Percentiles rank a stretch among this genome's conserved stretches.
Evolutionary conservation across 2,113 vertebrate species (phyloP).

Genomic region (Eolophus roseicapilla): DNA sequence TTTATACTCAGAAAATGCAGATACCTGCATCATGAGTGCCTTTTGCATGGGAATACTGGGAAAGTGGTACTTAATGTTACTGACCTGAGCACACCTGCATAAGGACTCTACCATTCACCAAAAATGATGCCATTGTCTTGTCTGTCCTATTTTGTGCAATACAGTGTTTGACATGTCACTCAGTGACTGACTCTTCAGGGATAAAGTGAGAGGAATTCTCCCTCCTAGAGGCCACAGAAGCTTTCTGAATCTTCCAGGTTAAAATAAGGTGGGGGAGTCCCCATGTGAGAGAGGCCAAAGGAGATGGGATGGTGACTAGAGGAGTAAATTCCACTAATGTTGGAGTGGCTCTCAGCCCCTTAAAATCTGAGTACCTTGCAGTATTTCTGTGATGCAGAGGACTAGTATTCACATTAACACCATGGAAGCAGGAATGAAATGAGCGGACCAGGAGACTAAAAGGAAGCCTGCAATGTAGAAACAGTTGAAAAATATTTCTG

Average conservation of each 20-base stretch:
- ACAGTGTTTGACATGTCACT: not conserved
- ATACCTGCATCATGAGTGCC: not conserved
- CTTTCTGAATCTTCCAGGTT: not conserved
- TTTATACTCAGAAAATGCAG: not conserved
- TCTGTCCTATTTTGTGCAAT: not conserved
- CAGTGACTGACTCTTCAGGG: not conserved
- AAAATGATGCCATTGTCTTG: not conserved
- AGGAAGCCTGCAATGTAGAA: not conserved
- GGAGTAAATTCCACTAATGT: not conserved
- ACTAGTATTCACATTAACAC: not conserved
- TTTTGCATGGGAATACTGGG: not conserved
- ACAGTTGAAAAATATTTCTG: not conserved
- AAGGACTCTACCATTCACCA: not conserved
- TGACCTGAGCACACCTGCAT: fast-evolving
- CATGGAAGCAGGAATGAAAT: not conserved
- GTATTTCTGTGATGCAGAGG: not conserved
- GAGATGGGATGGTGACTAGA: not conserved
- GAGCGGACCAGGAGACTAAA: not conserved
- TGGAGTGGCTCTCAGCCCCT: not conserved
- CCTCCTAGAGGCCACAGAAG: not conserved
- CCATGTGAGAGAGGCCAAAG: not conserved
- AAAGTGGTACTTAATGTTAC: not conserved
- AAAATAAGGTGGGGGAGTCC: not conserved
- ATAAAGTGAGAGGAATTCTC: not conserved
- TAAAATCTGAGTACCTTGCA: not conserved